phyloP scores from a whole-genome alignment of 2,113 vertebrate genomes.

The Tenrec ecaudatus region DNA sequence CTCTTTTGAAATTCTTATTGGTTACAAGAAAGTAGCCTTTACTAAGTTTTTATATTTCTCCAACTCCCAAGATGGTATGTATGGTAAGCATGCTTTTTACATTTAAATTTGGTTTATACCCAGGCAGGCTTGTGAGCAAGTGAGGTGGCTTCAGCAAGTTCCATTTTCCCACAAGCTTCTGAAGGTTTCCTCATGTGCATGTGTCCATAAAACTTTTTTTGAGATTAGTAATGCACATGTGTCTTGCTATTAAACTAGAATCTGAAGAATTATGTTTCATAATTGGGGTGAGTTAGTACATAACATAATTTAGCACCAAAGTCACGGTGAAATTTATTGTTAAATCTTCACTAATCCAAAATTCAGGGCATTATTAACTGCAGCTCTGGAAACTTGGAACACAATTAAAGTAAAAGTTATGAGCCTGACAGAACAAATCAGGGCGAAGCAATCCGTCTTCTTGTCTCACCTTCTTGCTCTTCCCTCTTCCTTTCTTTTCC shows the following conservation, averaged over 20 bases:
- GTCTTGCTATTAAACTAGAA: conserved; percentile 43
- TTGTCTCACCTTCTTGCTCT: background rate
- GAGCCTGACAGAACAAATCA: background rate
- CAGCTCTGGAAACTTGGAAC: background rate
- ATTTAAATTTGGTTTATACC: conserved; percentile 45
- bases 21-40: conserved; percentile 24
- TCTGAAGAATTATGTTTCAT: background rate
- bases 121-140: no score
- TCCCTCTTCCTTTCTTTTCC: background rate
- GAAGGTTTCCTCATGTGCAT: no score
- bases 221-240: conserved; percentile 33
- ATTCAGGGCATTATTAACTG: background rate
- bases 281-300: conserved; percentile 3
- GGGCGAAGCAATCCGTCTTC: background rate
- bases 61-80: conserved; percentile 28
- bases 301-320: conserved; percentile 53
- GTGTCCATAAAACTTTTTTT: background rate
- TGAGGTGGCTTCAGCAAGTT: no score
- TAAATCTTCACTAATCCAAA: conserved; percentile 61
- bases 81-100: background rate
- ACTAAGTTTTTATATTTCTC: conserved; percentile 23
- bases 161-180: no score
- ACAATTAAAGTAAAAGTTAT: conserved; percentile 27
- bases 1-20: background rate
- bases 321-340: background rate